Evolutionary conservation across 1,140 invertebrate species (phyloP), one percentile per base, ranked within the genome.

Genomic region (Panonychus citri): DNA sequence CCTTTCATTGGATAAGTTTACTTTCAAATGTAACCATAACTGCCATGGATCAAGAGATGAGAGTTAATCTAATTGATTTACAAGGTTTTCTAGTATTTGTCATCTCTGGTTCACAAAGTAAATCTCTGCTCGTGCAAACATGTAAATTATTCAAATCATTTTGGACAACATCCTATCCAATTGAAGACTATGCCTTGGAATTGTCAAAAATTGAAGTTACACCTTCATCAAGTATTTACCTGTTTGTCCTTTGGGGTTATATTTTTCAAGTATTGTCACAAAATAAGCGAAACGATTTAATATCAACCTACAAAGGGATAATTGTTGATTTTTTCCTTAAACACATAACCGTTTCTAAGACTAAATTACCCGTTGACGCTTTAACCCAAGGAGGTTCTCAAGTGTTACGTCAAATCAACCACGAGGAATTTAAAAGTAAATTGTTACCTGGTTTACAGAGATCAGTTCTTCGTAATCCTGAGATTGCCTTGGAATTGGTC

Each of bases 401-500:
- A 4, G 39, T 87, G 58, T 67, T 89, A 15, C 69, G 70, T 19
- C 68, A 76, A 62, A 66, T 87, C 8, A 74, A 70, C 28, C 75
- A 80, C 60, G 75, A 79, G 3, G 82, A 86, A 49, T 88, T 93
- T 60, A 79, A 82, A 65, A 74, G 73, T 46, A 71, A 71, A 15
- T 67, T 96, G 50, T 69, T 88, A 43, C 87, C 89, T 21, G 78
- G 84, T 12, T 67, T 90, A n/a, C 82, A 89, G 66, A 89, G 89
- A 68, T 79, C 85, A 8, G 82, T 95, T 77, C 70, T 96, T n/a
- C 70, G 91, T 56, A 94, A 84, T 69, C 87, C 91, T 0, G 91
- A 96, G 75, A 79, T 86, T 25, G 83, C 86, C 59, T 75, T 93
- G 27, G 76, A 83, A 69, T 54, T 60, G 54, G 57, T 61, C 21